A percentile compares a stretch with the other conserved stretches of the same genome.
These are phyloP conservation scores for Drosophila prosaltans DNA, from an alignment of 1,140 invertebrate species.

Conservation along the genomic window DNA sequence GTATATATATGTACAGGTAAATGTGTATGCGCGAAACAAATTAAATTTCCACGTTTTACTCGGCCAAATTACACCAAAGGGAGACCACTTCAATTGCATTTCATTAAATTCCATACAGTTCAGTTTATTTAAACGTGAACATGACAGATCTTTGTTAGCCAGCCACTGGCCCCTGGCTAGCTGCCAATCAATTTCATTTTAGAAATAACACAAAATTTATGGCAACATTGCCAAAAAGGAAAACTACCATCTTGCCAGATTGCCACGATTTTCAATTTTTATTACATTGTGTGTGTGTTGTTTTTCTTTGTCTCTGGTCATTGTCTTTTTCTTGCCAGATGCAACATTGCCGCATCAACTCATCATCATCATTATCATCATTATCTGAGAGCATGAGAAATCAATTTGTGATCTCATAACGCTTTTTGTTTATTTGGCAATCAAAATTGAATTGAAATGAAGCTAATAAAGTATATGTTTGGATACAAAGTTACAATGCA, in stretches of 20 bases:
- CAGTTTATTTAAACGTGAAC: slow-evolving; percentile 32
- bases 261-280: slow-evolving; percentile 63
- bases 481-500: not conserved
- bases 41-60: slow-evolving; percentile 58
- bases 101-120: not conserved
- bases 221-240: slow-evolving; percentile 63
- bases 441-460: slow-evolving; percentile 23
- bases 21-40: slow-evolving; percentile 65
- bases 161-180: slow-evolving; percentile 41
- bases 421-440: slow-evolving; percentile 46
- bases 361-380: slow-evolving; percentile 12
- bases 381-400: slow-evolving; percentile 44
- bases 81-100: slow-evolving; percentile 17
- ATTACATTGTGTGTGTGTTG: slow-evolving; percentile 44
- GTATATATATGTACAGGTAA: not conserved
- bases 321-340: slow-evolving; percentile 49
- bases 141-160: slow-evolving; percentile 6
- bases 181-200: slow-evolving; percentile 59
- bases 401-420: slow-evolving; percentile 67
- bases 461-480: slow-evolving; percentile 22
- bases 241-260: slow-evolving; percentile 66
- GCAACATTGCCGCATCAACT: slow-evolving; percentile 21
- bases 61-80: slow-evolving; percentile 55
- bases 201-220: slow-evolving; percentile 58
- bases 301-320: slow-evolving; percentile 19